Percentiles rank a stretch among this genome's conserved stretches.
Conservation (phyloP, 2,113 vertebrate species). For the Tragelaphus buxtoni region DNA sequence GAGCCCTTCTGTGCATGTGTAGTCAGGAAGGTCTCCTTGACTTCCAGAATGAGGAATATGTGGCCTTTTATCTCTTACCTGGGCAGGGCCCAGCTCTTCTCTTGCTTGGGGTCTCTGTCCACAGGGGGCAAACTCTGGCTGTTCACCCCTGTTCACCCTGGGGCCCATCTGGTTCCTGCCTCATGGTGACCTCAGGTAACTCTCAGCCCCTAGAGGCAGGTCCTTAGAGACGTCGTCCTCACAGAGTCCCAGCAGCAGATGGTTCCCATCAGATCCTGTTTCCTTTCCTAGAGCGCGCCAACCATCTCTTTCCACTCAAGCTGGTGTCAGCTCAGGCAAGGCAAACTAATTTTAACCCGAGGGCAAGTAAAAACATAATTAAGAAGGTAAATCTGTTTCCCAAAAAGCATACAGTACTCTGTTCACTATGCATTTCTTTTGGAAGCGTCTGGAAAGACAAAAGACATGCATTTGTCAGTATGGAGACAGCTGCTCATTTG, state of each 20-base stretch:
- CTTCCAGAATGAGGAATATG: background rate
- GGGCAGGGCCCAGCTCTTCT: background rate
- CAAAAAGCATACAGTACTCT: background rate
- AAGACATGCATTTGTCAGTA: constrained; percentile 28
- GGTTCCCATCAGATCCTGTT: background rate
- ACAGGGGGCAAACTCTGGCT: background rate
- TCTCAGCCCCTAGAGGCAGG: background rate
- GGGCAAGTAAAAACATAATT: constrained; percentile 54
- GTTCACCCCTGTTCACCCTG: background rate
- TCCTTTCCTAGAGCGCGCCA: no score
- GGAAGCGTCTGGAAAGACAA: constrained; percentile 34
- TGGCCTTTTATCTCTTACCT: background rate
- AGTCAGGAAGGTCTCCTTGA: background rate
- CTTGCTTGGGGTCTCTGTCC: background rate
- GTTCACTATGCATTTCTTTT: background rate
- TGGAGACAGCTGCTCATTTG: constrained; percentile 47
- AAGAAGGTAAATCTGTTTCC: constrained; percentile 52
- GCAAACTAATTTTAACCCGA: constrained; percentile 32
- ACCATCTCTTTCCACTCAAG: background rate
- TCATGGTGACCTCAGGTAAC: background rate
- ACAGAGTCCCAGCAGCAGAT: background rate
- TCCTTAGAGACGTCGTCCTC: background rate
- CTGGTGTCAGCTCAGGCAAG: background rate
- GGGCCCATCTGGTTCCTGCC: background rate
- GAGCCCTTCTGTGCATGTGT: background rate